Evolutionary conservation across 2,888 invertebrate species (phyloP).

Genomic region (Athalia cordata): DNA sequence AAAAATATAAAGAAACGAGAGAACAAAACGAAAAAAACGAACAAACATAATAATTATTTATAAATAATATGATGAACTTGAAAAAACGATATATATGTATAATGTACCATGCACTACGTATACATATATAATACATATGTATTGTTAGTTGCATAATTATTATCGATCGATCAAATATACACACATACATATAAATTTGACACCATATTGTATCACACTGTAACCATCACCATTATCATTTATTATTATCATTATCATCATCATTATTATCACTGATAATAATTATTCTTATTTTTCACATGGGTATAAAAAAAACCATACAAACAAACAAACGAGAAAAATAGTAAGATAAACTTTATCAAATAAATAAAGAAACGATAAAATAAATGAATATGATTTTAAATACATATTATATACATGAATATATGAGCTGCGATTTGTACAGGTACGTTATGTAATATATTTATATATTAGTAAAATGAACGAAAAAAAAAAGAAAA

Average conservation of each 20-base stretch:
- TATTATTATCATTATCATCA: not conserved
- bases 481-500: not conserved
- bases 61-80: not conserved
- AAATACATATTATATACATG: not conserved
- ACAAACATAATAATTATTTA: no score
- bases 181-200: not conserved
- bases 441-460: not conserved
- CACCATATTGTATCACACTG: not conserved
- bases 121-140: no score
- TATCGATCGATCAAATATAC: not conserved
- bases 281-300: not conserved
- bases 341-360: not conserved
- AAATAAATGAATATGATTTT: conserved; percentile 15
- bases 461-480: conserved; percentile 2
- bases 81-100: not conserved
- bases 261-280: not conserved
- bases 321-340: conserved; percentile 36
- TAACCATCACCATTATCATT: not conserved
- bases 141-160: no score
- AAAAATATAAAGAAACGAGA: no score
- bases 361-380: not conserved
- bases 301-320: conserved; percentile 30
- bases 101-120: no score
- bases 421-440: conserved; percentile 30
- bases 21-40: no score